Base-by-base conservation (phyloP, 2,113 vertebrate genomes). In the Corythornis vintsioides region DNA sequence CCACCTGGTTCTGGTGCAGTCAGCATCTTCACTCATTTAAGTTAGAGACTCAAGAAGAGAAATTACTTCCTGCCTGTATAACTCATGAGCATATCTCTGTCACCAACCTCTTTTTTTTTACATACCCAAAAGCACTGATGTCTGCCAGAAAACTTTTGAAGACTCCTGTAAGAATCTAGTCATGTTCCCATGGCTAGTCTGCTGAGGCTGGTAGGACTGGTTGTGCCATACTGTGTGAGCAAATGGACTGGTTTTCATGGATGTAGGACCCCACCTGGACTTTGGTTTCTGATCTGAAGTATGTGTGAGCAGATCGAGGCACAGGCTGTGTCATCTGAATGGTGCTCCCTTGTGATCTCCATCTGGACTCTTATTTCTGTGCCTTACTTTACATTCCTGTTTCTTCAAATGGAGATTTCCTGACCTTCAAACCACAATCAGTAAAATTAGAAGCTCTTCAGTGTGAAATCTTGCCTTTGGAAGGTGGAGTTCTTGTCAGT, bases 121-220 rank as follows among this genome's bases (percentile, higher is more conserved):
- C n/a, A 5, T 75, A 72, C 33, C 79, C 83, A 19, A 83, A 86
- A 90, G 15, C 40, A 40, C n/a, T 53, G 45, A 75, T 78, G 61
- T n/a, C 70, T 92, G 90, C 86, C 76, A 94, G 85, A 84, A 94
- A 52, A 60, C 5, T 80, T 90, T 29, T 71, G 75, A 47, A 70
- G 60, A 60, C 76, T 91, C 75, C 52, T 74, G 80, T 76, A 88
- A 78, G 48, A 73, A 80, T 63, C 43, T 75, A 31, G 61, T 87
- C 22, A 56, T 92, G 75, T 60, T 88, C 90, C 77, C 52, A 19
- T 74, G 64, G 28, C 75, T 63, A 2, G 56, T 77, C 79, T 78
- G 76, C 69, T 72, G 28, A 61, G 78, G 57, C 88, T 95, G 72
- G 64, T 52, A 31, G 61, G 53, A 69, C 52, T 77, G 50, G 38